These are phyloP conservation scores for Silurus aristotelis DNA, from an alignment of 2,797 vertebrate species.

Conservation along the genomic window DNA sequence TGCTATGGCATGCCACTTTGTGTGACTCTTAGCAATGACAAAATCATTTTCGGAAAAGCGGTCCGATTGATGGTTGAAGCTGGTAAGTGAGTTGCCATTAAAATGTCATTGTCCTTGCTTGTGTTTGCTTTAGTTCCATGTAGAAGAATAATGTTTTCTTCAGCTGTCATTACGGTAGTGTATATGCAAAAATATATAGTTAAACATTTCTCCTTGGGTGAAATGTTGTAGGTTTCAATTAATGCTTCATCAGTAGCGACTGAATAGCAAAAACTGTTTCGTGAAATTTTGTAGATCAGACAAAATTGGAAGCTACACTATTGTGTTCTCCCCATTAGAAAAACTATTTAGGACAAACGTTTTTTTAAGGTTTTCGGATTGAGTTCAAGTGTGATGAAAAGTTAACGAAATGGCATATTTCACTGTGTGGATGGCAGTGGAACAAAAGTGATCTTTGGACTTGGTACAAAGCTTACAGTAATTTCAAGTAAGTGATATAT, in stretches of 20 bases:
- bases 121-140: background rate
- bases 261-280: background rate
- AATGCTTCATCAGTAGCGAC: background rate
- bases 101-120: background rate
- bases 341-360: background rate
- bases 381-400: background rate
- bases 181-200: background rate
- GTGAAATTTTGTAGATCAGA: too few relatives aligned
- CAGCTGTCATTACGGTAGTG: background rate
- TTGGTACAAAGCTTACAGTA: constrained; percentile 14
- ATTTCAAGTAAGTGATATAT: constrained; percentile 10
- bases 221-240: background rate
- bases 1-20: background rate
- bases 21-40: background rate
- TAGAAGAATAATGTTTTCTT: background rate
- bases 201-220: background rate
- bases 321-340: background rate
- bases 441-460: constrained; percentile 33
- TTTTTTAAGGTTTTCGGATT: background rate
- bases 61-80: background rate
- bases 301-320: background rate
- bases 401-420: constrained; percentile 63
- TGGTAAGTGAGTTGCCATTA: background rate
- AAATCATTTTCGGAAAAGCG: constrained; percentile 2
- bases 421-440: constrained; percentile 68